Evolutionary conservation across 2,797 vertebrate species (phyloP).

Genomic region (Eulemur mongoz): DNA sequence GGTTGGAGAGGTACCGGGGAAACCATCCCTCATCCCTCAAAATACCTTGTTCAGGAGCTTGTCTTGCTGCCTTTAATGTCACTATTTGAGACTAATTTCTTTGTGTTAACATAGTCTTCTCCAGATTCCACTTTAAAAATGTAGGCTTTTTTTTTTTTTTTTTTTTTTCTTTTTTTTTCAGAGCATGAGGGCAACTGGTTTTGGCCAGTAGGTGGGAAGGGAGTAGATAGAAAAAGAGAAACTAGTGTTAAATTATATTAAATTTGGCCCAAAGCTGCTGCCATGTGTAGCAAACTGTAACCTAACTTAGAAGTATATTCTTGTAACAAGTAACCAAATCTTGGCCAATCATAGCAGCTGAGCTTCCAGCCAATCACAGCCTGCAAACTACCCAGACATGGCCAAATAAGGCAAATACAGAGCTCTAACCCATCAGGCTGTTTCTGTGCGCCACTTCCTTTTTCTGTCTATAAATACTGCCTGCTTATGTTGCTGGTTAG

Average conservation of each 20-base stretch:
- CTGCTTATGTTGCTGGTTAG: background rate
- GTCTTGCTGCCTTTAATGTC: background rate
- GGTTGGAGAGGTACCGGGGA: background rate
- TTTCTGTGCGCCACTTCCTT: background rate
- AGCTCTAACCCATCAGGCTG: background rate
- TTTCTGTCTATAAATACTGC: background rate
- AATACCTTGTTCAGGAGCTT: background rate
- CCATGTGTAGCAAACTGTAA: background rate
- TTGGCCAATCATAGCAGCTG: background rate
- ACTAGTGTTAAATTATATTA: background rate
- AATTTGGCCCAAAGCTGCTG: background rate
- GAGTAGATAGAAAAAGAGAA: background rate
- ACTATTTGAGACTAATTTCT: background rate
- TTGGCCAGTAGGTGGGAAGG: background rate
- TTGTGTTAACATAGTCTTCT: background rate
- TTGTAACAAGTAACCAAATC: background rate
- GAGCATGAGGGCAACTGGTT: background rate
- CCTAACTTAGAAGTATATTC: background rate
- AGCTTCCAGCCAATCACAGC: background rate
- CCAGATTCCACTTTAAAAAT: constrained; percentile 44
- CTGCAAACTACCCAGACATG: background rate
- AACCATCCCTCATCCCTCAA: background rate
- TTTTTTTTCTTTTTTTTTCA: background rate
- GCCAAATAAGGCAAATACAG: background rate
- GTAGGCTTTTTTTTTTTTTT: background rate